These are phyloP conservation scores for Maniola jurtina DNA, from an alignment of 1,140 invertebrate genomes.

Conservation along the genomic window DNA sequence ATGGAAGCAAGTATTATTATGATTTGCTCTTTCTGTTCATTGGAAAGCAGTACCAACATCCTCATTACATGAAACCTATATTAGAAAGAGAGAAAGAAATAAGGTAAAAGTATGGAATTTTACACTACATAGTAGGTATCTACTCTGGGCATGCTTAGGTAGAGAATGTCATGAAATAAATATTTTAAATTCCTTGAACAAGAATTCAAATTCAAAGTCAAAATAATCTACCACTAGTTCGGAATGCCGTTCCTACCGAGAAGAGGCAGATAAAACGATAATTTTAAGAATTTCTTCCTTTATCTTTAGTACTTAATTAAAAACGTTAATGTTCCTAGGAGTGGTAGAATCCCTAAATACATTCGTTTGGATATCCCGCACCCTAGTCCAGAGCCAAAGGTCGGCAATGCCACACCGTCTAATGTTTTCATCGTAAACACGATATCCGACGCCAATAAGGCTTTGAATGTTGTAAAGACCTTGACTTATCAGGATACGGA, in stretches of 20 bases:
- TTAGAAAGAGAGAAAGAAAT: conserved; percentile 46
- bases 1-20: conserved; percentile 77
- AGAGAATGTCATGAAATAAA: too few relatives aligned
- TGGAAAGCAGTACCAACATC: conserved; percentile 81
- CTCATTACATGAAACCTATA: conserved; percentile 58
- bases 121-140: too few relatives aligned
- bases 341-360: conserved; percentile 35
- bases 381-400: conserved; percentile 25
- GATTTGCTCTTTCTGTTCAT: conserved; percentile 81
- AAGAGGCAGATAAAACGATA: too few relatives aligned
- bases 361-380: conserved; percentile 44
- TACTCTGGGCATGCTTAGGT: background rate
- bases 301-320: too few relatives aligned
- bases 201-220: too few relatives aligned
- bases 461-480: conserved; percentile 65
- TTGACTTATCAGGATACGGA: conserved; percentile 23
- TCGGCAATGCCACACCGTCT: conserved; percentile 52
- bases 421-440: conserved; percentile 82
- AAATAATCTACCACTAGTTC: too few relatives aligned
- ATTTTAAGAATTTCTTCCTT: too few relatives aligned
- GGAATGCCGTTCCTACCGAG: too few relatives aligned
- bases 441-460: conserved; percentile 70
- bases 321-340: conserved; percentile 16
- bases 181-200: too few relatives aligned
- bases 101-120: conserved; percentile 34